A percentile compares a stretch with the other conserved stretches of the same genome.
These are phyloP conservation scores for Hyposoter dolosus DNA, from an alignment of 2,888 invertebrate genomes.

Conservation along the genomic window DNA sequence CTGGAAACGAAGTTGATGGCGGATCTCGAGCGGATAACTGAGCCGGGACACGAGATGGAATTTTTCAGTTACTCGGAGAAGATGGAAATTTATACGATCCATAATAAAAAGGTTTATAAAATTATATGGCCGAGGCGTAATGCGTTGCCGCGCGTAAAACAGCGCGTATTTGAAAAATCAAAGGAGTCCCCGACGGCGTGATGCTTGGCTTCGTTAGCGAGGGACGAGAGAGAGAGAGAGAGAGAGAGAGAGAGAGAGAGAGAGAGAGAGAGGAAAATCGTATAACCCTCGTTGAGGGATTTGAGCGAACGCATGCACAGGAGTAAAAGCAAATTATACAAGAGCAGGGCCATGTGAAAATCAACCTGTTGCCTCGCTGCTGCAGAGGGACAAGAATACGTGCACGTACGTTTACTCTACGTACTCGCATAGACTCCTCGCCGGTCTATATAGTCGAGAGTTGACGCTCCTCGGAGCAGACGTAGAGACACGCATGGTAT, in stretches of 20 bases:
- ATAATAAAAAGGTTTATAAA: slow-evolving; percentile 46
- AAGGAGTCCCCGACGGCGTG: slow-evolving; percentile 12
- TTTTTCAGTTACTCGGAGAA: background rate
- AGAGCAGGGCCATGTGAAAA: slow-evolving; percentile 17
- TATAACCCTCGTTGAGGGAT: slow-evolving; percentile 25
- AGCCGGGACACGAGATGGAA: background rate
- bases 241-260: background rate
- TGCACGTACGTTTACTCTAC: background rate
- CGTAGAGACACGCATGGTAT: too few relatives aligned
- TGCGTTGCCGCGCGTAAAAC: slow-evolving; percentile 12
- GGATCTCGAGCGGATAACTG: background rate
- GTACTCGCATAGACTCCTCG: too few relatives aligned
- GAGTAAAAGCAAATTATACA: slow-evolving; percentile 49
- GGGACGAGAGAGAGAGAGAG: background rate
- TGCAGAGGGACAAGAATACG: background rate
- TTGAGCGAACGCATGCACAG: slow-evolving; percentile 25
- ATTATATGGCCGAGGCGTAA: slow-evolving; percentile 41
- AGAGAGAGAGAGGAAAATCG: background rate
- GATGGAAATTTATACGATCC: slow-evolving; percentile 45
- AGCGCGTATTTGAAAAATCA: slow-evolving; percentile 37
- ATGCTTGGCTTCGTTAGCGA: slow-evolving; percentile 51
- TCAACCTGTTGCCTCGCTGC: slow-evolving; percentile 63
- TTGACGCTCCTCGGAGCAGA: background rate
- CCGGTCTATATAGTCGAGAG: background rate
- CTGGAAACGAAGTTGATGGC: background rate